Conservation (phyloP, 2,888 invertebrate genomes). For the Meloe dianella region DNA sequence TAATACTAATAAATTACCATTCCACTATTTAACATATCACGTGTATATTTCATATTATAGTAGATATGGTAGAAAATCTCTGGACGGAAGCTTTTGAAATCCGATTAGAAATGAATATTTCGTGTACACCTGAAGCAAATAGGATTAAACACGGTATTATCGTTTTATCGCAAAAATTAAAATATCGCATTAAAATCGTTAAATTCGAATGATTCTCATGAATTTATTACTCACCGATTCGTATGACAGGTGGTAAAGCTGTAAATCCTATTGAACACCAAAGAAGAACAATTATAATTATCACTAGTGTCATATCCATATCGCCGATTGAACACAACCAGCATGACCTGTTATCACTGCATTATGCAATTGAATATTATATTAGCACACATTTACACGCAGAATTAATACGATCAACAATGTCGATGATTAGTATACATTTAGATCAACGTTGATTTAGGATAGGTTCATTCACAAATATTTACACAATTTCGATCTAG, state of each 20-base stretch:
- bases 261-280: slow-evolving; percentile 51
- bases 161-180: neutral
- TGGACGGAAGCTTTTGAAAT: neutral
- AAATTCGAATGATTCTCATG: neutral
- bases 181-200: neutral
- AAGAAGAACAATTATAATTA: slow-evolving; percentile 35
- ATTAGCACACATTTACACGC: slow-evolving; percentile 8
- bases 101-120: slow-evolving; percentile 8
- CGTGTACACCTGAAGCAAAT: neutral
- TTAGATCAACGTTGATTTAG: slow-evolving; percentile 45
- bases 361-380: slow-evolving; percentile 37
- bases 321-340: slow-evolving; percentile 39
- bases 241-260: slow-evolving; percentile 69
- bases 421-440: slow-evolving; percentile 44
- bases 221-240: slow-evolving; percentile 63
- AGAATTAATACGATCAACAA: slow-evolving; percentile 44
- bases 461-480: slow-evolving; percentile 44
- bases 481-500: slow-evolving; percentile 44
- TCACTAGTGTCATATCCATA: slow-evolving; percentile 40
- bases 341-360: slow-evolving; percentile 42
- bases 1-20: neutral
- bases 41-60: neutral
- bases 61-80: neutral
- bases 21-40: neutral
- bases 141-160: neutral